Evolutionary conservation across 2,888 invertebrate genomes (phyloP), one percentile per base, ranked within the genome.

Genomic region (Abrostola triplasia): DNA sequence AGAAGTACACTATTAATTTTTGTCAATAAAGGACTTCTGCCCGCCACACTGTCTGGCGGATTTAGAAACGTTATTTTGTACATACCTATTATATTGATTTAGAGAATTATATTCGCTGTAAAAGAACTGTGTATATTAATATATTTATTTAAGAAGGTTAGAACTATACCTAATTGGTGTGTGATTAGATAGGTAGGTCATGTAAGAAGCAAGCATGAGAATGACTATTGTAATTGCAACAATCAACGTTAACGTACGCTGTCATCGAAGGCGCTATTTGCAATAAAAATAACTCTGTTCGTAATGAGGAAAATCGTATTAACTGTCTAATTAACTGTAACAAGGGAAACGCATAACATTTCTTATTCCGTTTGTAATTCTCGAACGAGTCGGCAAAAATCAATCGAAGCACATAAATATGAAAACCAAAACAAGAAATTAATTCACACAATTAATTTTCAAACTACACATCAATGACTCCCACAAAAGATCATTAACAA

Each of bases 1-100:
- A 67, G 72, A 77, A 70, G 54, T 52, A 64, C 70, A 66, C 64
- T 78, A 73, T 73, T 78, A 71, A 66, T 76, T 70, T 64, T 67
- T 60, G 54, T 67, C 74, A 72, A 74, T 71, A 64, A 53, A 65
- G 51, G 41, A 37, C 64, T 58, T 51, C 56, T 64, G 66, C 41
- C 12, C 57, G 79, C 62, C 71, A 70, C 10, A 66, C 67, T 67
- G 68, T 77, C 76, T 77, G 61, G 56, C 12, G 6, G 6, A 53
- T 52, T 38, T 61, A 52, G 36, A 37, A 44, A 52, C 0, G 9
- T 40, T 61, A 13, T 24, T 54, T 54, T 42, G 8, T 35, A 52
- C 35, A 50, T 70, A 24, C n/a, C n/a, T 24, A 24, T 24, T 24
- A 24, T 24, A n/a, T n/a, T n/a, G n/a, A n/a, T 24, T 24, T 24